Conservation (phyloP, 2,888 invertebrate species). For the Agonopterix alstromeriana region DNA sequence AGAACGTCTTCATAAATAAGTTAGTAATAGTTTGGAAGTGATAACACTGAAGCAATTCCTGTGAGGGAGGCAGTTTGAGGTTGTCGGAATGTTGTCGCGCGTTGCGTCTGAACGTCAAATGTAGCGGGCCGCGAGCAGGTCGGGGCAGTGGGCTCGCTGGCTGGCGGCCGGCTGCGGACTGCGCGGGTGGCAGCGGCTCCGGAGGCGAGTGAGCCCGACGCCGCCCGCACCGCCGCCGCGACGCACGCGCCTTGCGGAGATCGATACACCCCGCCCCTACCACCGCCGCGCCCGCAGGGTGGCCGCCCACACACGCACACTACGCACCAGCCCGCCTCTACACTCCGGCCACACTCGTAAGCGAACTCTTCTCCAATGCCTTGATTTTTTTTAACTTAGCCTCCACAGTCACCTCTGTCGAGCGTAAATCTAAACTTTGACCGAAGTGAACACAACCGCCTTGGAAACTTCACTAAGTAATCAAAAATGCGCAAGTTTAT, state of each 20-base stretch:
- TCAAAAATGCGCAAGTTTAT: slow-evolving; percentile 15
- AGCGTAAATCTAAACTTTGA: slow-evolving; percentile 30
- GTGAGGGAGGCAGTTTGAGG: slow-evolving; percentile 49
- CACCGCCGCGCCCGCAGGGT: slow-evolving; percentile 43
- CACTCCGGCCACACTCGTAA: slow-evolving; percentile 30
- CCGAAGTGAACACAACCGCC: slow-evolving; percentile 20
- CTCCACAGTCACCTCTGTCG: slow-evolving; percentile 21
- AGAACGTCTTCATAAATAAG: slow-evolving; percentile 18
- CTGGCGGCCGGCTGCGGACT: slow-evolving; percentile 68
- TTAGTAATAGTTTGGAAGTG: slow-evolving; percentile 34
- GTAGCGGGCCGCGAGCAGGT: slow-evolving; percentile 28
- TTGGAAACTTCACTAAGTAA: slow-evolving; percentile 19
- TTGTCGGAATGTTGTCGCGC: slow-evolving; percentile 60
- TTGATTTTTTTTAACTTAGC: slow-evolving; percentile 44
- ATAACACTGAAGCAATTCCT: slow-evolving; percentile 61
- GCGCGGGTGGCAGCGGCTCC: slow-evolving; percentile 49
- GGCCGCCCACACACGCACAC: slow-evolving; percentile 29
- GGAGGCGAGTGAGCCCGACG: slow-evolving; percentile 55
- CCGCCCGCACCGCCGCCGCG: slow-evolving; percentile 36
- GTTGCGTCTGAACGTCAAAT: slow-evolving; percentile 52
- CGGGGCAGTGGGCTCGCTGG: slow-evolving; percentile 55
- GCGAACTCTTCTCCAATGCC: slow-evolving; percentile 27
- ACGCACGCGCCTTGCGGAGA: slow-evolving; percentile 68
- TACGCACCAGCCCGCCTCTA: slow-evolving; percentile 19
- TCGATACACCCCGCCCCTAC: slow-evolving; percentile 71